phyloP scores from a whole-genome alignment of 2,113 vertebrate genomes.

The Anseranas semipalmata region DNA sequence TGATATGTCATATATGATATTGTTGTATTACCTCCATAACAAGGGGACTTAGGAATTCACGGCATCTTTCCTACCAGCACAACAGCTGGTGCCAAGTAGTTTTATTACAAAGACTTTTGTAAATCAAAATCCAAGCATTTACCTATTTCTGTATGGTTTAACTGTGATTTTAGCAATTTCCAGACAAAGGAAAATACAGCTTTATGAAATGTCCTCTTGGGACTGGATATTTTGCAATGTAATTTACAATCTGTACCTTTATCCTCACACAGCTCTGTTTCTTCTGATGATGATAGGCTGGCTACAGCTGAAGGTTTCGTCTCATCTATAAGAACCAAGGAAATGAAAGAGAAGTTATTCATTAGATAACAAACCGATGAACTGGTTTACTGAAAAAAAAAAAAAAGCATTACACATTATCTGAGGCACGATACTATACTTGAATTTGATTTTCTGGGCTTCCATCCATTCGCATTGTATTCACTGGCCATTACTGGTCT shows the following conservation, averaged over 20 bases:
- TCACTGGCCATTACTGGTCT: neutral
- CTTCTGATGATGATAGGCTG: conserved; percentile 47
- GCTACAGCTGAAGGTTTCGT: neutral
- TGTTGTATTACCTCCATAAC: neutral
- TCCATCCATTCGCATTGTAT: neutral
- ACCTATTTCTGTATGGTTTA: conserved; percentile 16
- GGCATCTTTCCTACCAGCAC: neutral
- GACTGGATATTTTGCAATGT: neutral
- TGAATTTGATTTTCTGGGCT: conserved; percentile 14
- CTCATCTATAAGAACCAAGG: conserved; percentile 53
- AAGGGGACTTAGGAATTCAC: neutral
- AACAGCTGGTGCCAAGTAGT: neutral
- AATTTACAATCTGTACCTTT: conserved; percentile 70
- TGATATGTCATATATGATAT: neutral
- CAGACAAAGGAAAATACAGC: neutral
- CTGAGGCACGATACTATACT: neutral
- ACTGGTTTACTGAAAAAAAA: neutral
- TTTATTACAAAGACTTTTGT: neutral
- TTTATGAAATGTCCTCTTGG: neutral
- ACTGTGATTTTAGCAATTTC: conserved; percentile 6
- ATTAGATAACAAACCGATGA: neutral
- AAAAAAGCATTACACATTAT: neutral
- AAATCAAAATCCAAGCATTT: conserved; percentile 25
- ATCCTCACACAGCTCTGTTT: conserved; percentile 40
- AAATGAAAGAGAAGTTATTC: conserved; percentile 44